phyloP scores from a whole-genome alignment of 2,797 vertebrate species.

The Epinephelus coioides region DNA sequence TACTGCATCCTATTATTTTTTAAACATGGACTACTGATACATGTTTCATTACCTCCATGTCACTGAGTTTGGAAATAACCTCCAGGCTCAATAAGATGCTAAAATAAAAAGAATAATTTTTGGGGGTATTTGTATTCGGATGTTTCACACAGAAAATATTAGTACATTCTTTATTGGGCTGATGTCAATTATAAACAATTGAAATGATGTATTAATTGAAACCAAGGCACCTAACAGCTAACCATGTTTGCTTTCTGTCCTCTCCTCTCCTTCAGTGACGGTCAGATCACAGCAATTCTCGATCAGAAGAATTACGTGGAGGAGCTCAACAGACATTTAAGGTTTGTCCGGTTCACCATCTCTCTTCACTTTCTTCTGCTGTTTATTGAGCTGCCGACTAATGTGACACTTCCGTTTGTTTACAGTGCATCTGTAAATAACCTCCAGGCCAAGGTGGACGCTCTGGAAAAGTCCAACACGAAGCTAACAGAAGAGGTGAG shows the following conservation, averaged over 20 bases:
- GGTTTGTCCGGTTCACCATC: conserved; percentile 76
- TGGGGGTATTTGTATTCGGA: too few species aligned
- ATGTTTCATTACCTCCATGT: too few species aligned
- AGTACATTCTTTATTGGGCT: too few species aligned
- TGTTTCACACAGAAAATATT: too few species aligned
- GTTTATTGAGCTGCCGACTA: neutral
- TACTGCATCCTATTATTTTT: too few species aligned
- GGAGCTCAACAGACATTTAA: conserved; percentile 98
- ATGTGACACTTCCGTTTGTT: conserved; percentile 38
- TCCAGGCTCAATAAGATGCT: neutral
- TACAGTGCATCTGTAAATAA: conserved; percentile 97
- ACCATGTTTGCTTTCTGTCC: neutral
- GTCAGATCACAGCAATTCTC: conserved; percentile 98
- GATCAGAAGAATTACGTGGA: conserved; percentile 99
- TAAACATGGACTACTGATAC: too few species aligned
- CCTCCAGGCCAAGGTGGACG: conserved; percentile 97
- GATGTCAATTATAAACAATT: neutral
- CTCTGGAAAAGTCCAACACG: conserved; percentile 98
- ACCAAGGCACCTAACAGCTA: neutral
- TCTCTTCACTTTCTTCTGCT: neutral
- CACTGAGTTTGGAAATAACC: neutral
- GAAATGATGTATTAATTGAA: neutral
- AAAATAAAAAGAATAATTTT: neutral
- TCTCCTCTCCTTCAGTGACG: conserved; percentile 84
- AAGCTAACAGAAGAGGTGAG: conserved; percentile 97